These are phyloP conservation scores for Macrophya alboannulata DNA, from an alignment of 2,888 invertebrate species.

Conservation along the genomic window DNA sequence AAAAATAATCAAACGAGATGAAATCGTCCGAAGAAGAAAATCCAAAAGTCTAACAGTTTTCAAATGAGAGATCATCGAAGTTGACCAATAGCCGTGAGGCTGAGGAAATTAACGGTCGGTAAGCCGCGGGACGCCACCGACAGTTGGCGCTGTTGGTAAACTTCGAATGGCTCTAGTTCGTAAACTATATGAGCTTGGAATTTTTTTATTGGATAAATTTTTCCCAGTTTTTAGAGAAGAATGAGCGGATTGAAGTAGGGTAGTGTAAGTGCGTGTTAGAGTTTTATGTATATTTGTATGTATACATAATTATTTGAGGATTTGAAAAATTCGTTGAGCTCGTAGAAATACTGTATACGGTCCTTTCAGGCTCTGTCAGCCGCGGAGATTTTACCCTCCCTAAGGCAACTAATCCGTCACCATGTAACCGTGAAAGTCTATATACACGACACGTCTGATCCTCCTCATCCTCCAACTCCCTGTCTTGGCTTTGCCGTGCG, in stretches of 20 bases:
- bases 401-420: slow-evolving; percentile 55
- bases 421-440: slow-evolving; percentile 55
- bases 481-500: slow-evolving; percentile 30
- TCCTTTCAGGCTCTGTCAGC: slow-evolving; percentile 36
- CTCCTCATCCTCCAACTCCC: slow-evolving; percentile 27
- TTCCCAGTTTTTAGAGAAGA: neutral
- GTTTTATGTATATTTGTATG: neutral
- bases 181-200: neutral
- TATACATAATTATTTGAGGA: slow-evolving; percentile 46
- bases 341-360: slow-evolving; percentile 5
- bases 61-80: neutral
- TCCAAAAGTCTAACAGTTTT: neutral
- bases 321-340: slow-evolving; percentile 46
- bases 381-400: slow-evolving; percentile 45
- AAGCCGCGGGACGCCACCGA: slow-evolving; percentile 4
- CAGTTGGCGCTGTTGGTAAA: neutral
- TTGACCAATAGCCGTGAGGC: neutral
- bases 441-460: slow-evolving; percentile 55
- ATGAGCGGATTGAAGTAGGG: neutral
- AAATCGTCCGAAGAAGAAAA: neutral
- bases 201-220: neutral
- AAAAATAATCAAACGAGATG: neutral
- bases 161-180: neutral
- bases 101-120: no score
- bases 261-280: neutral